Base-by-base conservation (phyloP, 2,113 vertebrate species). In the Vulpes ferrilata region DNA sequence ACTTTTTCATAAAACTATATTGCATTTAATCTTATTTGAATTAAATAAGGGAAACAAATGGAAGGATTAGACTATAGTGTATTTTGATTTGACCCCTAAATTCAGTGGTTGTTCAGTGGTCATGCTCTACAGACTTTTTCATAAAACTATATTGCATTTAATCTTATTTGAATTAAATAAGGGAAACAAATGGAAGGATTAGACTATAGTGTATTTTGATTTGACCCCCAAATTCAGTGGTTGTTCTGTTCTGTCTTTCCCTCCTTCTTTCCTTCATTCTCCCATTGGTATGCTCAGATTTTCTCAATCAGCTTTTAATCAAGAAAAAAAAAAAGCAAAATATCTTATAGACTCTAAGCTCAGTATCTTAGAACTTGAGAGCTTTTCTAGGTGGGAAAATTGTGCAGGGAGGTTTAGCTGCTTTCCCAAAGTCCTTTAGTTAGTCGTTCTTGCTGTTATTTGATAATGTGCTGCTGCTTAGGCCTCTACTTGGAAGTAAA, bases 81-180 rank as follows among this genome's bases (percentile, higher is more conserved):
- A 86, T 96, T 96, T 88, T 92, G n/a, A 79, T n/a, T 2, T 30
- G 35, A 90, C 2, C 20, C 35, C 51, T 91, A 82, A 95, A 51
- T 82, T 53, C 38, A 74, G 43, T 65, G 30, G 7, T 57, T 51
- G 60, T 88, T 83, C 59, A n/a, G n/a, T n/a, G 6, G 3, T 88
- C 38, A 27, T 74, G 35, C 15, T 81, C 57, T 87, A 17, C 62
- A 11, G 92, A 10, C 30, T 98, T 91, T 92, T 76, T 90, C n/a
- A 64, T 62, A 88, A 73, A 76, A 83, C 57, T 55, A 23, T 55
- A 57, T 48, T 38, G 9, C 91, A n/a, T n/a, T 96, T 79, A 38
- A 69, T 76, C 38, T 78, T 85, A 81, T 67, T 92, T 43, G 43
- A 43, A 43, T 90, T 88, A 90, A 71, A 67, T 81, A 78, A 89